Percentiles rank a stretch among this genome's conserved stretches.
Conservation (phyloP, 2,888 invertebrate species). For the Deilephila porcellus region DNA sequence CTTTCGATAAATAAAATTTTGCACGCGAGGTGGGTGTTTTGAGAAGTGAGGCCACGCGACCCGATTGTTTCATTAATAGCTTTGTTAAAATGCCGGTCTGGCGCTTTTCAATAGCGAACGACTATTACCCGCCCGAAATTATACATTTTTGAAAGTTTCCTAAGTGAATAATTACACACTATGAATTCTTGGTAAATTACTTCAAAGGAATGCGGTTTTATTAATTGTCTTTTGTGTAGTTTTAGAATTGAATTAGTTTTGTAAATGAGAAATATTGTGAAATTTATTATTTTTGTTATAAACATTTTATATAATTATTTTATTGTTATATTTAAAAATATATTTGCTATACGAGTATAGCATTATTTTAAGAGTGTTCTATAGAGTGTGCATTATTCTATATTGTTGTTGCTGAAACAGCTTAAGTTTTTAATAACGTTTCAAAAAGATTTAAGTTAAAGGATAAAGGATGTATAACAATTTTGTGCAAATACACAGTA, state of each 20-base stretch:
- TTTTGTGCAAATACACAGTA: conserved; percentile 49
- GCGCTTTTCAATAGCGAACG: conserved; percentile 22
- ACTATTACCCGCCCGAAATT: conserved; percentile 23
- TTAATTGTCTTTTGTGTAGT: neutral
- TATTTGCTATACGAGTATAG: too few species aligned
- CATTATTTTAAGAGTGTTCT: too few species aligned
- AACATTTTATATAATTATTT: too few species aligned
- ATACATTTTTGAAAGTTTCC: conserved; percentile 24
- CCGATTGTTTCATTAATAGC: conserved; percentile 27
- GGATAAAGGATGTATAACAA: conserved; percentile 39
- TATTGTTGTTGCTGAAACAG: too few species aligned
- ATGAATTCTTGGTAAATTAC: conserved; percentile 21
- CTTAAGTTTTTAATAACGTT: too few species aligned
- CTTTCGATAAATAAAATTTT: neutral
- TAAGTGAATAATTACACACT: conserved; percentile 14
- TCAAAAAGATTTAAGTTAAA: too few species aligned
- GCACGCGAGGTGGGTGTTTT: conserved; percentile 26
- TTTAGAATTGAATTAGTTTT: neutral
- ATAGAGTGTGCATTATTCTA: too few species aligned
- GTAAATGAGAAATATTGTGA: too few species aligned
- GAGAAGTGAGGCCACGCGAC: conserved; percentile 30
- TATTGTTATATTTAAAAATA: too few species aligned
- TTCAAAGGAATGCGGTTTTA: neutral
- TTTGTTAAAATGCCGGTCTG: conserved; percentile 12
- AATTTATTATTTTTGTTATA: too few species aligned